phyloP scores from a whole-genome alignment of 2,888 invertebrate species.

The Carcina quercana region DNA sequence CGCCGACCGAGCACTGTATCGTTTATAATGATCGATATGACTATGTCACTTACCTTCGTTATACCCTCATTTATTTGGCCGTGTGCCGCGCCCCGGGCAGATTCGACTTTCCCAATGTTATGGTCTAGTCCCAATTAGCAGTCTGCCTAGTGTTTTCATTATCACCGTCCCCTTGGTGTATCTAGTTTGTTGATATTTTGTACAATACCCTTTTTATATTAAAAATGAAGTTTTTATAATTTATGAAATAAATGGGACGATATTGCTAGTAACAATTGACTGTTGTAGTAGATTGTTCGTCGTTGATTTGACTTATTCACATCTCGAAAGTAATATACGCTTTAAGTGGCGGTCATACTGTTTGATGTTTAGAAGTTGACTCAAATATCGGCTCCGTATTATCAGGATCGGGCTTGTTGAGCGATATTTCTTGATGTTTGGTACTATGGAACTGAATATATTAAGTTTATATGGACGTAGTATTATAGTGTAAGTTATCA shows the following conservation, averaged over 20 bases:
- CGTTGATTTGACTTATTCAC: conserved; percentile 25
- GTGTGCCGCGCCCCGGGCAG: not conserved
- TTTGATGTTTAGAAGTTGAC: no score
- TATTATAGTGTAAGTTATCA: conserved; percentile 54
- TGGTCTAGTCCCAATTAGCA: conserved; percentile 2
- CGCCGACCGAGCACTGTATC: not conserved
- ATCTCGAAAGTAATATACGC: no score
- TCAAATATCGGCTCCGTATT: no score
- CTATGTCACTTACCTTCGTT: not conserved
- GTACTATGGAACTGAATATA: no score
- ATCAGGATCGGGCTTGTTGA: no score
- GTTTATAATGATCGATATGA: not conserved
- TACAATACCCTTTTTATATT: conserved; percentile 48
- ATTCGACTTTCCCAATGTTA: not conserved
- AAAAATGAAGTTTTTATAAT: conserved; percentile 34
- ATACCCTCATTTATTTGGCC: no score
- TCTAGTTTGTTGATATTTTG: conserved; percentile 48
- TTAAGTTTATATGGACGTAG: conserved; percentile 39
- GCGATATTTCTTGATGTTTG: no score
- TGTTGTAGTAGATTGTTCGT: no score
- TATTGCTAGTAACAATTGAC: conserved; percentile 29
- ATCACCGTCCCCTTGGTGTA: conserved; percentile 36
- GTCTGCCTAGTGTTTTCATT: conserved; percentile 31
- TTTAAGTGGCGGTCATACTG: no score
- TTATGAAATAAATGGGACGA: conserved; percentile 34